Conservation (phyloP, 2,888 invertebrate genomes). For the Nomada fucata region DNA sequence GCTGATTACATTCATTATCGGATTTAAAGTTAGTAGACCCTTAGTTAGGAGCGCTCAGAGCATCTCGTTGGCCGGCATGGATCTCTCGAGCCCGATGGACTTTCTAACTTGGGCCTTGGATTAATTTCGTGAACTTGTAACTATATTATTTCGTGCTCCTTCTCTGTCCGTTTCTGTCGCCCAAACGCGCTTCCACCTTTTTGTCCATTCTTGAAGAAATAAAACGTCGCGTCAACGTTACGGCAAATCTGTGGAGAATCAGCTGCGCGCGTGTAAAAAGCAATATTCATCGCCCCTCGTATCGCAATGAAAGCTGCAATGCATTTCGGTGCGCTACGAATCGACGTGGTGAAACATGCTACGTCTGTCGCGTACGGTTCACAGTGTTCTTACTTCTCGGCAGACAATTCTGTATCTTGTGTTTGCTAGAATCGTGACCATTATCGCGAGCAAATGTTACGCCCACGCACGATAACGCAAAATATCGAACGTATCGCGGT, state of each 20-base stretch:
- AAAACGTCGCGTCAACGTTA: too few relatives aligned
- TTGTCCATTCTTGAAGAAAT: too few relatives aligned
- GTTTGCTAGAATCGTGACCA: slow-evolving; percentile 18
- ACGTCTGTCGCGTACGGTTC: background rate
- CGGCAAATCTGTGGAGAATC: background rate
- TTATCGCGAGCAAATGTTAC: slow-evolving; percentile 62
- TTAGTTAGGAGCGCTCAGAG: slow-evolving; percentile 61
- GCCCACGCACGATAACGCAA: slow-evolving; percentile 73
- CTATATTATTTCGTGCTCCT: slow-evolving; percentile 35
- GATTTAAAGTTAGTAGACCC: slow-evolving; percentile 76
- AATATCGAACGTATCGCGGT: slow-evolving; percentile 26
- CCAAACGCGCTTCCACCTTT: background rate
- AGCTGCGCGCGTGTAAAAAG: background rate
- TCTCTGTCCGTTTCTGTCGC: background rate
- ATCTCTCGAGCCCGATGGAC: slow-evolving; percentile 14
- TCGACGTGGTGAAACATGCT: background rate
- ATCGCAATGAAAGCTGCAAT: too few relatives aligned
- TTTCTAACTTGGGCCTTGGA: slow-evolving; percentile 21
- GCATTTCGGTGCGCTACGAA: too few relatives aligned
- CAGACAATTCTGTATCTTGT: background rate
- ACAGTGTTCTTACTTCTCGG: background rate
- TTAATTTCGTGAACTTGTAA: slow-evolving; percentile 50
- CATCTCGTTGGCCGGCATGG: slow-evolving; percentile 51
- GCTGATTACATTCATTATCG: slow-evolving; percentile 81
- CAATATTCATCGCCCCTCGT: too few relatives aligned